Base-by-base conservation (phyloP, 2,888 invertebrate genomes). In the Allacma fusca region DNA sequence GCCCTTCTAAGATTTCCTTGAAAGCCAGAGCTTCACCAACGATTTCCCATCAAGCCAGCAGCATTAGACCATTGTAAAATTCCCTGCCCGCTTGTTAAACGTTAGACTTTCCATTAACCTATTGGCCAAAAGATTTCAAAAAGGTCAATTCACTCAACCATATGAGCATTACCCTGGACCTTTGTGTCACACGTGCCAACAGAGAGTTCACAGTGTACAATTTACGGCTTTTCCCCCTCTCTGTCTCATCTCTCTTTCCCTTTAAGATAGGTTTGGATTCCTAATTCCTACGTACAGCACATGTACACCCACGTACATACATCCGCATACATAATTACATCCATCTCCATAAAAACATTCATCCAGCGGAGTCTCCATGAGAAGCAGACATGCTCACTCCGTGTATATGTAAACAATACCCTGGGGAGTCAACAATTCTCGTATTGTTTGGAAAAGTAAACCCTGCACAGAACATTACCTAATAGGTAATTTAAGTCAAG, bases 61-160 rank as follows among this genome's bases (percentile, higher is more conserved):
- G n/a, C n/a, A n/a, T n/a, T n/a, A n/a, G n/a, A n/a, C n/a, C n/a
- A n/a, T n/a, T n/a, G n/a, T n/a, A n/a, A n/a, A n/a, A n/a, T n/a
- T n/a, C n/a, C n/a, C n/a, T n/a, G n/a, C n/a, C n/a, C n/a, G n/a
- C n/a, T n/a, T n/a, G n/a, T n/a, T n/a, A n/a, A n/a, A n/a, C n/a
- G n/a, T n/a, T n/a, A n/a, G n/a, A n/a, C n/a, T n/a, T n/a, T 74
- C 73, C 64, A 74, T 74, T 74, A 74, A 74, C 64, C 73, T 74
- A 74, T 74, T 74, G 73, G 73, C 73, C 73, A 74, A 74, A 74
- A 29, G 72, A 62, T 62, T 74, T 74, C 23, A 65, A 62, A 65
- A 74, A 74, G 73, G 73, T 74, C 73, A 74, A 74, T 74, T 74
- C 64, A 74, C 73, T 65, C 64, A 74, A 74, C 64, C 73, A 74